phyloP scores from a whole-genome alignment of 2,888 invertebrate species.

The Cenopis cana region DNA sequence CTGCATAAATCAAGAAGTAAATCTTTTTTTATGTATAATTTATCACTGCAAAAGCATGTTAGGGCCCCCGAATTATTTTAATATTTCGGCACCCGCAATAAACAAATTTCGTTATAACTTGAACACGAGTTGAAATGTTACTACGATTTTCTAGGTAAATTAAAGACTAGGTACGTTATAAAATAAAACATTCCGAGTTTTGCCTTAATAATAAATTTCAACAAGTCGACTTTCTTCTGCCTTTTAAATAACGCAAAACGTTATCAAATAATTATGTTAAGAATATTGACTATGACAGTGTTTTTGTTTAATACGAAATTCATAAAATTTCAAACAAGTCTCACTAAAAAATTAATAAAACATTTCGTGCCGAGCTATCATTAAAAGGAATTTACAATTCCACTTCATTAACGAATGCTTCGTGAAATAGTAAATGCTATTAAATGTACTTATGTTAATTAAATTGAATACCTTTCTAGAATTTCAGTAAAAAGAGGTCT shows the following conservation, averaged over 20 bases:
- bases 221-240: background rate
- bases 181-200: too few species aligned
- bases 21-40: background rate
- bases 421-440: slow-evolving; percentile 22
- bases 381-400: slow-evolving; percentile 27
- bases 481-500: background rate
- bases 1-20: background rate
- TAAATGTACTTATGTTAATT: slow-evolving; percentile 7
- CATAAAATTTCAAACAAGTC: slow-evolving; percentile 13
- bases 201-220: too few species aligned
- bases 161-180: too few species aligned
- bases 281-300: background rate
- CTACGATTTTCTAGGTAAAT: too few species aligned
- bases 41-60: background rate
- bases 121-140: too few species aligned
- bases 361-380: slow-evolving; percentile 35
- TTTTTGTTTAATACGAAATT: background rate
- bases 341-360: slow-evolving; percentile 26
- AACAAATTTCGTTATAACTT: too few species aligned
- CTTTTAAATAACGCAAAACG: background rate
- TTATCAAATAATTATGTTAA: background rate
- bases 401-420: slow-evolving; percentile 24
- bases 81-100: background rate
- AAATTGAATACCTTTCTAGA: background rate
- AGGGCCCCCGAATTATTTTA: background rate